Conservation (phyloP, 2,113 vertebrate genomes). For the Condylura cristata region DNA sequence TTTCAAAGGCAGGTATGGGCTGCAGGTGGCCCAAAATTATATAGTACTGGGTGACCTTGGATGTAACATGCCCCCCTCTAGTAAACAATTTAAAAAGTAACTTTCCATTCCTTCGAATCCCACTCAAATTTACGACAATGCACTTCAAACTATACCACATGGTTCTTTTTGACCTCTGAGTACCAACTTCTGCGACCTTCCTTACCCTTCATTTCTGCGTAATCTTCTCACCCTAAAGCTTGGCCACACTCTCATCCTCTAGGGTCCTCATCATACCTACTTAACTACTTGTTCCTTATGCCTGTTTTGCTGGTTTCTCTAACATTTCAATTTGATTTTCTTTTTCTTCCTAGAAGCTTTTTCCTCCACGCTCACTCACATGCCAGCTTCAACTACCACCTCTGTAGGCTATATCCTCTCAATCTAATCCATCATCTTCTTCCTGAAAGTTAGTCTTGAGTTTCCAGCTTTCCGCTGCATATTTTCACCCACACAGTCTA, state of each 20-base stretch:
- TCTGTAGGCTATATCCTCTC: not conserved
- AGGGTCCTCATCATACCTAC: not conserved
- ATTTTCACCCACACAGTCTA: not conserved
- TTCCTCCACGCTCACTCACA: not conserved
- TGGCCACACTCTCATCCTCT: too few species aligned
- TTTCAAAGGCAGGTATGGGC: not conserved
- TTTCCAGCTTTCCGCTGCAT: not conserved
- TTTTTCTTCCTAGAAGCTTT: not conserved
- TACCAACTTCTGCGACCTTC: not conserved
- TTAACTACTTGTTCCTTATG: not conserved
- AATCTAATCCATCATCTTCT: not conserved
- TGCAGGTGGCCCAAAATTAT: not conserved
- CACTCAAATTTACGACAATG: not conserved
- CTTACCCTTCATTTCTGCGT: too few species aligned
- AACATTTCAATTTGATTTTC: not conserved
- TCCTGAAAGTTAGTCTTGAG: not conserved
- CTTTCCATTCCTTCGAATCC: not conserved
- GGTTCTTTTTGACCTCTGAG: not conserved
- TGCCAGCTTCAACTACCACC: fast-evolving
- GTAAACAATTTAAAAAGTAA: not conserved
- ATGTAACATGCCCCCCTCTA: not conserved
- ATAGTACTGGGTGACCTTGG: not conserved
- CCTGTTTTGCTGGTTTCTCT: not conserved
- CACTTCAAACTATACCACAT: not conserved
- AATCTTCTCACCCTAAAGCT: too few species aligned